Base-by-base conservation (phyloP, 2,113 vertebrate species). In the Tringa solitaria region DNA sequence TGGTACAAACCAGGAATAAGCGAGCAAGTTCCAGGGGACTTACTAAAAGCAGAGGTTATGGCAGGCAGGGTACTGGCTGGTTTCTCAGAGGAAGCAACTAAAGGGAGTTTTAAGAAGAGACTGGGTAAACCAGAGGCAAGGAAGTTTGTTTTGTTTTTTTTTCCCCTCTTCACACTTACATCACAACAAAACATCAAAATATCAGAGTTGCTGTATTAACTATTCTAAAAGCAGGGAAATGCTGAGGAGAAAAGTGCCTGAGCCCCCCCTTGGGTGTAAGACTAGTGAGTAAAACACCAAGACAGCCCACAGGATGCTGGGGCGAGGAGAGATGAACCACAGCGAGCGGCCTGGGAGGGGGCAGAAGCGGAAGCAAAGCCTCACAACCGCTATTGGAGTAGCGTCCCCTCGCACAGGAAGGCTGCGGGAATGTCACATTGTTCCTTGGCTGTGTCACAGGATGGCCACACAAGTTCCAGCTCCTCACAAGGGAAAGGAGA, bases 231-330 rank as follows among this genome's bases (percentile, higher is more conserved):
- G 57, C 39, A 93, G 10, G 4, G 20, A 89, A 70, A 61, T 22
- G 5, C 18, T 69, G 39, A 93, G 81, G 93, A 76, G 61, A 80
- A 63, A 87, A 70, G 63, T 28, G 26, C 12, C 63, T 68, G 67
- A 72, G 53, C 73, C 91, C 81, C 73, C 60, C 46, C 48, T 30
- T 35, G 68, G 33, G 37, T 43, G 32, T 10, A 37, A 89, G 56
- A 17, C 57, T 39, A 27, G 30, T 35, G 57, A 3, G 45, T 72
- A 48, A 64, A 87, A 30, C 78, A 81, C 48, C 73, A 50, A 89
- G 84, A 75, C 72, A 70, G 46, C 60, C 84, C 94, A 95, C 94
- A 96, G 96, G 96, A 96, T 92, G 86, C 86, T 57, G 92, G 91
- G 57, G 86, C 53, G 90, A 17, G 0, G 0, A 54, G 33, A 56